phyloP scores from a whole-genome alignment of 2,888 invertebrate species.

The Morpho deidamia region DNA sequence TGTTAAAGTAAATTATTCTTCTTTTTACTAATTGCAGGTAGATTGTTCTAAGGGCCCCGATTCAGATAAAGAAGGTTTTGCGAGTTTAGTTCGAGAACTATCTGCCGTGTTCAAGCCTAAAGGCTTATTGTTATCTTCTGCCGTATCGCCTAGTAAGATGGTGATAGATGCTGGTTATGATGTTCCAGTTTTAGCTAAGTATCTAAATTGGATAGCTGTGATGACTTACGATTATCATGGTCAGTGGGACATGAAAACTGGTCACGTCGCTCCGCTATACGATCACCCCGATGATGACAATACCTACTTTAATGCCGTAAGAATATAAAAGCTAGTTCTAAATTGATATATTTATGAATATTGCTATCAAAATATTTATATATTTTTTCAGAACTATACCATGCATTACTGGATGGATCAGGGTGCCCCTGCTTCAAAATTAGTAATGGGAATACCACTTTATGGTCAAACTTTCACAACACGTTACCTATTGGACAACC shows the following conservation, averaged over 20 bases:
- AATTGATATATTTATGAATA: too few relatives aligned
- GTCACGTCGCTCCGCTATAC: conserved; percentile 91
- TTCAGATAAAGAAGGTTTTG: conserved; percentile 90
- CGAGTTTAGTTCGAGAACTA: conserved; percentile 85
- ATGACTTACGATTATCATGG: conserved; percentile 96
- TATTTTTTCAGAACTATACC: conserved; percentile 84
- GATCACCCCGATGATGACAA: conserved; percentile 90
- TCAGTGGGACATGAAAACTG: conserved; percentile 95
- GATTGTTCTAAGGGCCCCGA: conserved; percentile 91
- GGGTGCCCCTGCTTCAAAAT: conserved; percentile 88
- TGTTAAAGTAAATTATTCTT: conserved; percentile 5
- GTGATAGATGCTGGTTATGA: conserved; percentile 93
- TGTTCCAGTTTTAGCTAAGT: conserved; percentile 84
- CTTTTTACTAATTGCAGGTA: conserved; percentile 70
- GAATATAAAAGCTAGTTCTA: conserved; percentile 25
- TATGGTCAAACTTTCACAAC: conserved; percentile 92
- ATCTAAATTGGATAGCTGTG: conserved; percentile 93
- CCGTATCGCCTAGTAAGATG: conserved; percentile 92
- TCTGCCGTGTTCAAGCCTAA: conserved; percentile 81
- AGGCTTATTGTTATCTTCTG: conserved; percentile 86
- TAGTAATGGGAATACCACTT: conserved; percentile 93
- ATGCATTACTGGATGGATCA: conserved; percentile 93
- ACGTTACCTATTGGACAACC: conserved; percentile 66
- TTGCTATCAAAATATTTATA: too few relatives aligned
- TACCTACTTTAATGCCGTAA: conserved; percentile 89